These are phyloP conservation scores for Irena cyanogastra DNA, from an alignment of 2,113 vertebrate species.

Conservation along the genomic window DNA sequence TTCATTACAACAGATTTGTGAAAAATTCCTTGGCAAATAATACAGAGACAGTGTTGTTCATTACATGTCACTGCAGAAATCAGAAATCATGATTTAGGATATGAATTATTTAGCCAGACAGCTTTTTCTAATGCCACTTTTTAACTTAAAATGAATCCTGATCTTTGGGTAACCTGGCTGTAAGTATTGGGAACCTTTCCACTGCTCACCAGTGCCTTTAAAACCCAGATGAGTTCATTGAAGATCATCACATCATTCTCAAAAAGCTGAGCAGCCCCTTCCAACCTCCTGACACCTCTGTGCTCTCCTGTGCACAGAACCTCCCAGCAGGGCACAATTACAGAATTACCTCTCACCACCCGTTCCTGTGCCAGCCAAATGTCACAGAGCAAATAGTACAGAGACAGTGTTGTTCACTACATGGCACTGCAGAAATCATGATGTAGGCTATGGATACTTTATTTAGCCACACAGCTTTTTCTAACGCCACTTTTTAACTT, in stretches of 20 bases:
- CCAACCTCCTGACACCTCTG: neutral
- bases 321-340: too few relatives aligned
- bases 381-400: too few relatives aligned
- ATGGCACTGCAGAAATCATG: too few relatives aligned
- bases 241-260: neutral
- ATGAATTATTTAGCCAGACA: neutral
- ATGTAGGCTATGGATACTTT: too few relatives aligned
- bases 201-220: neutral
- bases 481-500: too few relatives aligned
- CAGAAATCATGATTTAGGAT: neutral
- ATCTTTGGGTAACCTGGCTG: slow-evolving; percentile 10
- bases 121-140: neutral
- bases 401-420: too few relatives aligned
- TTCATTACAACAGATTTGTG: neutral
- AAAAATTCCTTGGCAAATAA: neutral
- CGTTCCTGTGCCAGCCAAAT: too few relatives aligned
- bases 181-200: neutral
- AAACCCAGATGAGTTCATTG: neutral
- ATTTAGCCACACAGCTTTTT: too few relatives aligned
- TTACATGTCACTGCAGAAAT: neutral
- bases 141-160: neutral
- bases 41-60: neutral
- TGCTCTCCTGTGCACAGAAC: neutral
- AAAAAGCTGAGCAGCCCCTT: neutral
- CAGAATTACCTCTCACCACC: too few relatives aligned